phyloP scores from a whole-genome alignment of 2,888 invertebrate genomes.

The Carterocephalus palaemon region DNA sequence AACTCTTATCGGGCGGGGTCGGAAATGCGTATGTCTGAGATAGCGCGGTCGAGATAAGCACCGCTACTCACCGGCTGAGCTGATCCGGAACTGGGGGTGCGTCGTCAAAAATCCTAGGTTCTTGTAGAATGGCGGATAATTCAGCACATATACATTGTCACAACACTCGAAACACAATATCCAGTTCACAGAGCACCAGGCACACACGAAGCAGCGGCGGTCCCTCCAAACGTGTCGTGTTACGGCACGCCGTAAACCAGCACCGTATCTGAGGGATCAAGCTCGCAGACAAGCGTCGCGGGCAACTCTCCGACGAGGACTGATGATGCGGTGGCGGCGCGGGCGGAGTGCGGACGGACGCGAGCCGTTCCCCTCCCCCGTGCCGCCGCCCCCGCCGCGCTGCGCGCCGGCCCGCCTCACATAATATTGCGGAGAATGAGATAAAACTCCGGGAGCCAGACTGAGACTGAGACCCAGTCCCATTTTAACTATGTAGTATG shows the following conservation, averaged over 20 bases:
- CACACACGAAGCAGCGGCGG: slow-evolving; percentile 70
- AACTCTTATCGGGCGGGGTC: slow-evolving; percentile 75
- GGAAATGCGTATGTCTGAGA: slow-evolving; percentile 77
- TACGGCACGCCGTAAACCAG: slow-evolving; percentile 78
- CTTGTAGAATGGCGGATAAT: slow-evolving; percentile 50
- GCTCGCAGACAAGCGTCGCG: slow-evolving; percentile 72
- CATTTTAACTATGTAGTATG: slow-evolving; percentile 62
- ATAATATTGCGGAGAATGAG: slow-evolving; percentile 57
- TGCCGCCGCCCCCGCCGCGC: slow-evolving; percentile 36
- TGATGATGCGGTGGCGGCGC: slow-evolving; percentile 73
- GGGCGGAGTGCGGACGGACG: slow-evolving; percentile 70
- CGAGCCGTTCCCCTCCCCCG: slow-evolving; percentile 43
- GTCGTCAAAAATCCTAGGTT: slow-evolving; percentile 68
- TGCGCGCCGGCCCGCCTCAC: slow-evolving; percentile 46
- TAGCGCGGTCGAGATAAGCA: slow-evolving; percentile 75
- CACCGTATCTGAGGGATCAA: slow-evolving; percentile 78
- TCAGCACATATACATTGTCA: slow-evolving; percentile 73
- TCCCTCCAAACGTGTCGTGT: slow-evolving; percentile 80
- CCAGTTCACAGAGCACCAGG: slow-evolving; percentile 71
- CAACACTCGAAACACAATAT: slow-evolving; percentile 72
- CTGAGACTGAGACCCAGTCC: slow-evolving; percentile 62
- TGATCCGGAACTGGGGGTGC: slow-evolving; percentile 74
- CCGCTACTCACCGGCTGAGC: slow-evolving; percentile 77
- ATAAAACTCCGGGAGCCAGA: slow-evolving; percentile 71
- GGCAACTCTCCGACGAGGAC: slow-evolving; percentile 74